phyloP scores from a whole-genome alignment of 2,113 vertebrate species.

The Cyanocitta stelleri region DNA sequence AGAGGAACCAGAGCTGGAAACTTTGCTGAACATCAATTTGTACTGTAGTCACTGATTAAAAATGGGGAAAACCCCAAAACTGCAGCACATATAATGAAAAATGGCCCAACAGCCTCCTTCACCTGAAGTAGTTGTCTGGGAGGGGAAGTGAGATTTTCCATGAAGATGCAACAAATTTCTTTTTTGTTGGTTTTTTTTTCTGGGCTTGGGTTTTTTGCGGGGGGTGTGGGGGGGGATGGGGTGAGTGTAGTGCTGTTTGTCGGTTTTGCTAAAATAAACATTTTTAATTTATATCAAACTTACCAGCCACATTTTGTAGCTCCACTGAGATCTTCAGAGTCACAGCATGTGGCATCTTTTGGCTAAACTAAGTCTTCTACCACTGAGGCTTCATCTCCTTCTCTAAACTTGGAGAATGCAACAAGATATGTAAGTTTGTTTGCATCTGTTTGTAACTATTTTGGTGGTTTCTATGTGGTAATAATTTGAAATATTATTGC shows the following conservation, averaged over 20 bases:
- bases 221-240: accelerated
- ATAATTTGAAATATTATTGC: constrained; percentile 37
- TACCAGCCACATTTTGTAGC: not conserved
- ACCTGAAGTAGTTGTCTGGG: not conserved
- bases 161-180: not conserved
- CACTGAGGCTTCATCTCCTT: not conserved
- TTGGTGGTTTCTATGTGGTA: constrained; percentile 40
- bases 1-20: not conserved
- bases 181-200: not conserved
- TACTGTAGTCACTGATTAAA: not conserved
- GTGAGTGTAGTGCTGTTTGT: not conserved
- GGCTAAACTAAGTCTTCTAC: not conserved
- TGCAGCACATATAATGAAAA: not conserved
- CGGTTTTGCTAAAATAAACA: not conserved
- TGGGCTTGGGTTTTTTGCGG: not conserved
- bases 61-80: not conserved
- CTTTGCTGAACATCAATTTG: not conserved
- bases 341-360: not conserved
- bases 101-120: not conserved
- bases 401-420: constrained; percentile 1
- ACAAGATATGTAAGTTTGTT: not conserved
- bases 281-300: not conserved
- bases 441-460: constrained; percentile 26
- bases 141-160: not conserved
- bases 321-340: not conserved